Conservation (phyloP, 2,113 vertebrate species). For the Argyrosomus japonicus region DNA sequence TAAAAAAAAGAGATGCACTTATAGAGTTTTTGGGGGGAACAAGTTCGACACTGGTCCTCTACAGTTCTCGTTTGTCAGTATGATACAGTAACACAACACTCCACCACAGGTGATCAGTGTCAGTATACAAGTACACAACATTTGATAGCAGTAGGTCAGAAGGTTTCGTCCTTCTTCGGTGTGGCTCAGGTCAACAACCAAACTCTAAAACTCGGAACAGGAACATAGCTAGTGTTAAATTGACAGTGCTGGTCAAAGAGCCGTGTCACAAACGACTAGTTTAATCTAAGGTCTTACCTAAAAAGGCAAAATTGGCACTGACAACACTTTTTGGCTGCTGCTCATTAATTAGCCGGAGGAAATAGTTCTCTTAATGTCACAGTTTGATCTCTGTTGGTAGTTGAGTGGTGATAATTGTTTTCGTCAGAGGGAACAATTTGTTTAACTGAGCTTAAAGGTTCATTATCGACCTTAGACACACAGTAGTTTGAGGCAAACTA, state of each 20-base stretch:
- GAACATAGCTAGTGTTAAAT: neutral
- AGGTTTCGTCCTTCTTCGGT: neutral
- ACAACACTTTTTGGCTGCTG: neutral
- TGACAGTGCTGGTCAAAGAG: neutral
- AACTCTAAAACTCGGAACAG: neutral
- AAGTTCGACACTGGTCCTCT: neutral
- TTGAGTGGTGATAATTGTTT: neutral
- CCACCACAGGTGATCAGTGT: neutral
- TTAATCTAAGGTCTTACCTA: neutral
- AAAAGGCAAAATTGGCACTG: neutral
- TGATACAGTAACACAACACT: constrained; percentile 4
- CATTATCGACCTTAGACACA: neutral
- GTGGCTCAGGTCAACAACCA: neutral
- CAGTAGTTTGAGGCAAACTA: neutral
- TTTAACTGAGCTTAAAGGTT: neutral
- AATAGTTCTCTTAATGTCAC: neutral
- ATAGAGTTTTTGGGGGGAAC: neutral
- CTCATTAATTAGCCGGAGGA: neutral
- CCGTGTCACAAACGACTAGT: neutral
- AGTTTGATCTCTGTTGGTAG: neutral
- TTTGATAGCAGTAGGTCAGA: constrained; percentile 3
- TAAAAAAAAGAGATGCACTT: neutral
- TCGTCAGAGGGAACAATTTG: neutral
- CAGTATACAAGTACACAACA: neutral
- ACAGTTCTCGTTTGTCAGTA: constrained; percentile 1